Conservation (phyloP, 2,888 invertebrate genomes). For the Acrobeloides nanus region DNA sequence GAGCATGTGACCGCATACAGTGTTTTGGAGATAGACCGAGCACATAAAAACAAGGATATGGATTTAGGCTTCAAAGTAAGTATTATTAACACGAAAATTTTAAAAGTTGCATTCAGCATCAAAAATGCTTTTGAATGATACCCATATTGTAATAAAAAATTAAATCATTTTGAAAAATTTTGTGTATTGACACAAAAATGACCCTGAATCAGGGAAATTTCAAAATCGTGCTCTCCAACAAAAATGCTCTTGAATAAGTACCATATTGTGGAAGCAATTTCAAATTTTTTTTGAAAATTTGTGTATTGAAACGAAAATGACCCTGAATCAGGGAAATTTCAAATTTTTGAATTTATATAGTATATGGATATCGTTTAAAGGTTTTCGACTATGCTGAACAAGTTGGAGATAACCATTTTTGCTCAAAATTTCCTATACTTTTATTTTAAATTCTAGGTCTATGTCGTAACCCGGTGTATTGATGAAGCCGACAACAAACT, state of each 20-base stretch:
- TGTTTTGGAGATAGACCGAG: slow-evolving; percentile 45
- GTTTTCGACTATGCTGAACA: not conserved
- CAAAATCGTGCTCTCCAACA: not conserved
- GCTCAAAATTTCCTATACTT: slow-evolving; percentile 1
- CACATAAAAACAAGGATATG: slow-evolving; percentile 35
- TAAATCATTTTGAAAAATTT: too few species aligned
- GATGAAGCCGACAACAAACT: slow-evolving; percentile 15
- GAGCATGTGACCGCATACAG: slow-evolving; percentile 43
- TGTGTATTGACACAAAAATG: not conserved
- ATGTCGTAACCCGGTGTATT: slow-evolving; percentile 38
- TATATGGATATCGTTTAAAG: too few species aligned
- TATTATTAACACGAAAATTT: too few species aligned
- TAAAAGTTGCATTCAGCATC: too few species aligned
- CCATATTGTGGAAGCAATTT: too few species aligned
- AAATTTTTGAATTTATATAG: slow-evolving; percentile 4
- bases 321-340: not conserved
- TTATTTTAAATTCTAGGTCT: slow-evolving; percentile 24
- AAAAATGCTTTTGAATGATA: too few species aligned
- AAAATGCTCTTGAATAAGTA: too few species aligned
- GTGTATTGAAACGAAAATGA: not conserved
- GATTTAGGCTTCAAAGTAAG: slow-evolving; percentile 34
- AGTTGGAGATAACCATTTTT: not conserved
- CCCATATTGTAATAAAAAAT: too few species aligned
- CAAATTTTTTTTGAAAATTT: too few species aligned
- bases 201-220: not conserved